Evolutionary conservation across 2,888 invertebrate species (phyloP), one percentile per base, ranked within the genome.

Genomic region (Drosophila aldrichi): DNA sequence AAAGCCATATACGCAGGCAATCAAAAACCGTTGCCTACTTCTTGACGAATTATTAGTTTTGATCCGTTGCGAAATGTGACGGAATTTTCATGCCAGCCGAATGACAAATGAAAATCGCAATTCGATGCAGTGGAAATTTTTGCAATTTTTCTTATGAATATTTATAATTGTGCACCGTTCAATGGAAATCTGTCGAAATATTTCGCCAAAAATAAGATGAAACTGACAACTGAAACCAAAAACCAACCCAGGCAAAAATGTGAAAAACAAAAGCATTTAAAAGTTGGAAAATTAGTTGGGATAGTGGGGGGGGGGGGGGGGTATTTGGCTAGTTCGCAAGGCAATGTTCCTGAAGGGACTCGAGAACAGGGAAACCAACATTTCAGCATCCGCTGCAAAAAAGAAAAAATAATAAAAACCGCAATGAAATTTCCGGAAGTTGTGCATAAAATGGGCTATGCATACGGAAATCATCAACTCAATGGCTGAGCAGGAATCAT

Each of bases 401-500:
- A 36, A 22, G 10, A 25, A 20, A 14, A 4, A 10, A 38, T 6
- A 52, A 38, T 10, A 16, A 56, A 56, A 57, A 57, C 91, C 91
- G 82, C 91, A 91, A 87, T 88, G 89, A 91, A 91, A 89, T 88
- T 83, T 84, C 86, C 85, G 91, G 91, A 91, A 91, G 87, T 84
- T 90, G 77, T 90, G 91, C 89, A 91, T 91, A 91, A 85, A 84
- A 91, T 91, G 91, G 84, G 89, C 89, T 74, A 91, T 87, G 88
- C 91, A 91, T 89, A 90, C 91, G 91, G 91, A 91, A 91, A 89
- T 91, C 92, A 91, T 91, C 91, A 91, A 86, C 90, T 86, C 90
- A 78, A 90, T 88, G 90, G 90, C 70, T 90, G 90, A 81, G 70
- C 88, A 86, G 55, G 20, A 66, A 88, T 77, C 85, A 88, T 43